Conservation (phyloP, 2,113 vertebrate species). For the Corythornis vintsioides region DNA sequence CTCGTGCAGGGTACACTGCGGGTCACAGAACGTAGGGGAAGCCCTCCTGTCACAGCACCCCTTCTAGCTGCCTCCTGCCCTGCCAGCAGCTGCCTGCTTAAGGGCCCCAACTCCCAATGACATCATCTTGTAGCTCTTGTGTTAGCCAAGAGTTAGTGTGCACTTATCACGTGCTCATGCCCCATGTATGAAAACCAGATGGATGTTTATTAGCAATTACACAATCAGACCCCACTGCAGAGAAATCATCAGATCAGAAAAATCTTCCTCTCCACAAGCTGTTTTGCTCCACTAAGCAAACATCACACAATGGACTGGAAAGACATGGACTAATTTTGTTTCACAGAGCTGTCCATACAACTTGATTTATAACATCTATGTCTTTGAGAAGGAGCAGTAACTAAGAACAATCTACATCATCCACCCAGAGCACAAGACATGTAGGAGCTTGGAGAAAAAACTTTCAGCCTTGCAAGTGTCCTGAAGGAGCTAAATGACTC, state of each 20-base stretch:
- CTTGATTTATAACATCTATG: not conserved
- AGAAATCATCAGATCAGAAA: not conserved
- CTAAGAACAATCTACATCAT: not conserved
- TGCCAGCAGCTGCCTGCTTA: not conserved
- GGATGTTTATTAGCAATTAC: not conserved
- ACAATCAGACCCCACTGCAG: not conserved
- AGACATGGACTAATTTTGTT: not conserved
- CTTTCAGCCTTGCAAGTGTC: not conserved
- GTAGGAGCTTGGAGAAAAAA: not conserved
- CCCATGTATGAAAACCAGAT: not conserved
- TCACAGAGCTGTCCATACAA: not conserved
- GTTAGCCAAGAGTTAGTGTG: not conserved
- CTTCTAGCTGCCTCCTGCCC: not conserved
- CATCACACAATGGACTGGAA: not conserved
- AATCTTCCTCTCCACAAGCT: not conserved
- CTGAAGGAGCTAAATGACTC: not conserved
- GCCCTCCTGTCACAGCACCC: not conserved
- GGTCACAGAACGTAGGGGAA: not conserved
- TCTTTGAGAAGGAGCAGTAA: not conserved
- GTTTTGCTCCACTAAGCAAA: not conserved
- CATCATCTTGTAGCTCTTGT: not conserved
- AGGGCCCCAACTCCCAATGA: not conserved
- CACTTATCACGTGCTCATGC: not conserved
- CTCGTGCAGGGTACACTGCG: not conserved
- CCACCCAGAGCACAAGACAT: not conserved